These are phyloP conservation scores for Drosophila tropicalis DNA, from an alignment of 1,140 invertebrate species.

Conservation along the genomic window DNA sequence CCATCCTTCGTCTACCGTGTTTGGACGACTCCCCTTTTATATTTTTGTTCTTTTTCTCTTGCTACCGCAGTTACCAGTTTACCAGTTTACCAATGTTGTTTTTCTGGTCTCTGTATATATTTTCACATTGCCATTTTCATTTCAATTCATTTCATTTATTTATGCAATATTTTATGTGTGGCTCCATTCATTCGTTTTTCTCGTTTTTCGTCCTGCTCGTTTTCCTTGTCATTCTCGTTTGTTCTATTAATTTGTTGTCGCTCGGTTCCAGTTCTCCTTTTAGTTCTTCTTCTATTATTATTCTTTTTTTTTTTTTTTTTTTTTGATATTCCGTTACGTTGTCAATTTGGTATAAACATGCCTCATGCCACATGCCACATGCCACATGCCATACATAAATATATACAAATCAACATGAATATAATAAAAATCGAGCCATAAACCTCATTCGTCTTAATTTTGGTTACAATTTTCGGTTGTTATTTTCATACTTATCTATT, in stretches of 20 bases:
- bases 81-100: conserved; percentile 55
- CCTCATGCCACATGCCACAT: conserved; percentile 14
- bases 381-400: conserved; percentile 27
- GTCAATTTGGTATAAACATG: conserved; percentile 55
- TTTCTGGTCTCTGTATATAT: conserved; percentile 50
- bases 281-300: conserved; percentile 15
- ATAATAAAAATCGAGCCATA: conserved; percentile 65
- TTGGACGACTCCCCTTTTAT: conserved; percentile 24
- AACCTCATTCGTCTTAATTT: conserved; percentile 80
- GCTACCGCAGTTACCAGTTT: conserved; percentile 25
- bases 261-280: conserved; percentile 37
- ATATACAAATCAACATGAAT: conserved; percentile 30
- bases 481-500: conserved; percentile 47
- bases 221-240: conserved; percentile 48
- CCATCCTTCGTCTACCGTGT: neutral
- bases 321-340: conserved; percentile 36
- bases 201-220: neutral
- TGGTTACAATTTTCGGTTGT: conserved; percentile 33
- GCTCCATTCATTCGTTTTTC: conserved; percentile 59
- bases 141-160: conserved; percentile 81
- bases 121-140: conserved; percentile 77
- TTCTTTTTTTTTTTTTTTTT: neutral
- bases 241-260: conserved; percentile 76
- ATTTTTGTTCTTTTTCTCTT: neutral
- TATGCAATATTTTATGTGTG: conserved; percentile 80